phyloP scores from a whole-genome alignment of 1,140 invertebrate genomes.

The Drosophila rufa region DNA sequence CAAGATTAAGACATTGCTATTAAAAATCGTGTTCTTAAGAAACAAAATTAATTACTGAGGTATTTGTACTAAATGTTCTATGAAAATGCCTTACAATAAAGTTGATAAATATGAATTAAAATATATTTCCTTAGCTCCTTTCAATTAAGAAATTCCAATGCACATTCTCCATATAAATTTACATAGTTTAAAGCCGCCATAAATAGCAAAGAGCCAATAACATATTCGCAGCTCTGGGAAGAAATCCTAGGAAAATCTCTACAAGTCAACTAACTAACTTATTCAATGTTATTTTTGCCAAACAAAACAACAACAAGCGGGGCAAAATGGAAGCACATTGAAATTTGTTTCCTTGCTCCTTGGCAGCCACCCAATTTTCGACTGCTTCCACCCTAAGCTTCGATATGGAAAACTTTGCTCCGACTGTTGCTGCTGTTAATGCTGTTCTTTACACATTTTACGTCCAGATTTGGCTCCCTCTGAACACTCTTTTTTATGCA shows the following conservation, averaged over 20 bases:
- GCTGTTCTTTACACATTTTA: constrained; percentile 38
- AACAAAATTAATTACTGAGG: too few species aligned
- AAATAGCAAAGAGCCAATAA: not conserved
- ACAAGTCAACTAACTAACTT: constrained; percentile 34
- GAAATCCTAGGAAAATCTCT: constrained; percentile 19
- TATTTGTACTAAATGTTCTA: too few species aligned
- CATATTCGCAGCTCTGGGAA: not conserved
- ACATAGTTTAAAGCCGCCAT: not conserved
- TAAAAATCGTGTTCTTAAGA: too few species aligned
- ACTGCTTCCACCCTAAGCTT: not conserved
- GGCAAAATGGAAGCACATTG: constrained; percentile 4
- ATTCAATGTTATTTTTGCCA: constrained; percentile 27
- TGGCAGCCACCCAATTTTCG: constrained; percentile 1
- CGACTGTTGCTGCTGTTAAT: constrained; percentile 12
- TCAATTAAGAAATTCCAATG: not conserved
- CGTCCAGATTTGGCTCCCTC: constrained; percentile 18
- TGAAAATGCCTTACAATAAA: too few species aligned
- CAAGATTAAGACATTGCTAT: too few species aligned
- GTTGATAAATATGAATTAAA: not conserved
- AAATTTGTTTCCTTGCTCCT: not conserved
- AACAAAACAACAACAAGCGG: not conserved
- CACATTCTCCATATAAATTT: not conserved
- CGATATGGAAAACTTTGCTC: constrained; percentile 20
- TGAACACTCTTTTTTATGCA: constrained; percentile 27
- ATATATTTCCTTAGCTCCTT: not conserved